Percentiles rank a stretch among this genome's conserved stretches.
Evolutionary conservation across 2,113 vertebrate genomes (phyloP).

Genomic region (Arizona elegans): DNA sequence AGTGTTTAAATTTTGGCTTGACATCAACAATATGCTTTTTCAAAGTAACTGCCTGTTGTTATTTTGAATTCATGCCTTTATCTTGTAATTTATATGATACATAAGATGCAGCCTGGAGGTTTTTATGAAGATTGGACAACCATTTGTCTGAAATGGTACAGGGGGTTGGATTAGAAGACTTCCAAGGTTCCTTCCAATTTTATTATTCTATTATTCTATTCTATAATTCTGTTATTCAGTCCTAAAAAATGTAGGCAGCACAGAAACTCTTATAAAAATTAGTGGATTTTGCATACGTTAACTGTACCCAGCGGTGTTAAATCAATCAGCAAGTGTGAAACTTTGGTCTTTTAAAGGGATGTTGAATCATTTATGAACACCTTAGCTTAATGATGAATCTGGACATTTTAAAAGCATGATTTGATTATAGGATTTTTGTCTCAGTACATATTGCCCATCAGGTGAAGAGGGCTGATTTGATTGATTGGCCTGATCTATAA

Average conservation of each 20-base stretch:
- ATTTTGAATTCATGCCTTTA: not conserved
- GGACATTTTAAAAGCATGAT: not conserved
- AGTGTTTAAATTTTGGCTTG: conserved; percentile 33
- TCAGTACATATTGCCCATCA: not conserved
- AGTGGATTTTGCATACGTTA: not conserved
- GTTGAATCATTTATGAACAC: not conserved
- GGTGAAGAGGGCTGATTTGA: not conserved
- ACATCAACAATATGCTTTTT: conserved; percentile 3
- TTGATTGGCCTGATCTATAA: not conserved
- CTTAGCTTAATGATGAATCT: not conserved
- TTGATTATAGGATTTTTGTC: not conserved
- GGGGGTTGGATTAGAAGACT: not conserved
- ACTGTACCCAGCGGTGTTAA: not conserved
- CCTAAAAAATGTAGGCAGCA: not conserved
- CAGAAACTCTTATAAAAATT: not conserved
- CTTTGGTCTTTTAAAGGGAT: not conserved
- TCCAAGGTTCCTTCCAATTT: not conserved
- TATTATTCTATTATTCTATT: not conserved
- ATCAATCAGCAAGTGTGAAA: not conserved
- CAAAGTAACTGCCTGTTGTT: not conserved
- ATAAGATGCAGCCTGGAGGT: not conserved
- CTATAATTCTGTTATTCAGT: not conserved
- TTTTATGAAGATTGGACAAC: not conserved
- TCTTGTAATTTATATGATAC: not conserved
- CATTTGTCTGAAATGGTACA: not conserved